phyloP scores from a whole-genome alignment of 2,797 vertebrate species.

The Cossypha caffra region DNA sequence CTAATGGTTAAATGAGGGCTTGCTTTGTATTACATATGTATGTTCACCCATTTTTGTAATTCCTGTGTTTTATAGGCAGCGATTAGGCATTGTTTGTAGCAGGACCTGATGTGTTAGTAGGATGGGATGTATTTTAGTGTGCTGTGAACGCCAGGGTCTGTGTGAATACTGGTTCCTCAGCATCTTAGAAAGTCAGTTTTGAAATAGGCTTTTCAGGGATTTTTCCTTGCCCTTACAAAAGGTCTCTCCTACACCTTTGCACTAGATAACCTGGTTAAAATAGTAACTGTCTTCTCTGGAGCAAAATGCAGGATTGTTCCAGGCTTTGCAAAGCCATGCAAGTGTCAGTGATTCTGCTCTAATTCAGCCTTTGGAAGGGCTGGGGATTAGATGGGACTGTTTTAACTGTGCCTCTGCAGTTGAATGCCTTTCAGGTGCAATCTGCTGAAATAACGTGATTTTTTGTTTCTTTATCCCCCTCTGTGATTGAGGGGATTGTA shows the following conservation, averaged over 20 bases:
- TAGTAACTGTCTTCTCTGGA: neutral
- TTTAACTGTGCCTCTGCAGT: neutral
- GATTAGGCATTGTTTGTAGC: neutral
- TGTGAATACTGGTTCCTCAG: neutral
- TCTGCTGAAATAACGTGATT: neutral
- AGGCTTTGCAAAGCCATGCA: neutral
- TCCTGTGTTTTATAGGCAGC: neutral
- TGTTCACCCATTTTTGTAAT: neutral
- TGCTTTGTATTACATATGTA: neutral
- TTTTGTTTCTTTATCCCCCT: neutral
- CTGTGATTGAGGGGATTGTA: neutral
- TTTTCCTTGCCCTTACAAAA: neutral
- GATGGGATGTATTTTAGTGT: neutral
- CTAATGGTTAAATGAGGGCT: neutral
- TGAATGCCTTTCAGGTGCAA: neutral
- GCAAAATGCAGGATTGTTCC: neutral
- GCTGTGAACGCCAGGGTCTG: neutral
- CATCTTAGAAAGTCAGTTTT: neutral
- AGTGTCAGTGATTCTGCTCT: neutral
- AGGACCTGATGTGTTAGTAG: neutral
- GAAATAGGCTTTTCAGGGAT: neutral
- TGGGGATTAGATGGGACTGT: neutral
- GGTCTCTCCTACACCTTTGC: neutral
- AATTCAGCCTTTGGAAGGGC: neutral
- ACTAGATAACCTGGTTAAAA: conserved; percentile 1